A percentile compares a stretch with the other conserved stretches of the same genome.
Conservation (phyloP, 1,140 invertebrate species). For the Drosophila parvula region DNA sequence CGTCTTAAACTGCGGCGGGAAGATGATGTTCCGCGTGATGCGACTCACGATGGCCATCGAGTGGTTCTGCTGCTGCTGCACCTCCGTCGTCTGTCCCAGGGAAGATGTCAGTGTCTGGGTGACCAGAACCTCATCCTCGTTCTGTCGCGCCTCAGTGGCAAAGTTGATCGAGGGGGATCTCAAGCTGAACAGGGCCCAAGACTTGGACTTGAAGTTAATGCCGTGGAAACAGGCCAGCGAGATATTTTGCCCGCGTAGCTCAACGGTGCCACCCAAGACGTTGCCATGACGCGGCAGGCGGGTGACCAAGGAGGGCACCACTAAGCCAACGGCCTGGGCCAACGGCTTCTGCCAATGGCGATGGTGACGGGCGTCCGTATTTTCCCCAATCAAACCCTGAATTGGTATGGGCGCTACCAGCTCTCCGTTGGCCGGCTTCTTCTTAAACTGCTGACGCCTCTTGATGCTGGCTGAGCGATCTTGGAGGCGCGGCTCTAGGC, state of each 20-base stretch:
- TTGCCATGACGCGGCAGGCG: slow-evolving; percentile 90
- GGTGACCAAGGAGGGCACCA: slow-evolving; percentile 89
- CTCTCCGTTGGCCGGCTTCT: slow-evolving; percentile 80
- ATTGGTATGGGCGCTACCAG: slow-evolving; percentile 8
- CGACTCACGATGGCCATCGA: slow-evolving; percentile 97
- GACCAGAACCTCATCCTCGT: slow-evolving; percentile 87
- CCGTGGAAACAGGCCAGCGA: slow-evolving; percentile 98
- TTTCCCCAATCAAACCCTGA: slow-evolving; percentile 42
- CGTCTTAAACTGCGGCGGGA: slow-evolving; percentile 97
- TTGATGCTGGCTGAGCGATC: slow-evolving; percentile 85
- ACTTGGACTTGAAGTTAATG: slow-evolving; percentile 97
- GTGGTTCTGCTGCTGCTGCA: slow-evolving; percentile 89
- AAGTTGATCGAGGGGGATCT: slow-evolving; percentile 98
- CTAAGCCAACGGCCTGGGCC: slow-evolving; percentile 88
- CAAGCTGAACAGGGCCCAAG: slow-evolving; percentile 97
- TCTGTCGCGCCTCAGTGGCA: slow-evolving; percentile 96
- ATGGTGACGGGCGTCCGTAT: slow-evolving; percentile 91
- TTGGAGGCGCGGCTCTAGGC: slow-evolving; percentile 86
- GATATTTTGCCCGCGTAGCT: slow-evolving; percentile 95
- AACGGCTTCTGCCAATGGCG: slow-evolving; percentile 93
- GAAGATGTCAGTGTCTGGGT: slow-evolving; percentile 95
- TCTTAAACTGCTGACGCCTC: slow-evolving; percentile 79
- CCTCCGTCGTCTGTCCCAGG: slow-evolving; percentile 89
- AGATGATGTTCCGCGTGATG: slow-evolving; percentile 94
- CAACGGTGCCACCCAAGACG: slow-evolving; percentile 96